Evolutionary conservation across 1,140 invertebrate genomes (phyloP).

Genomic region (Rhopalosiphum padi): DNA sequence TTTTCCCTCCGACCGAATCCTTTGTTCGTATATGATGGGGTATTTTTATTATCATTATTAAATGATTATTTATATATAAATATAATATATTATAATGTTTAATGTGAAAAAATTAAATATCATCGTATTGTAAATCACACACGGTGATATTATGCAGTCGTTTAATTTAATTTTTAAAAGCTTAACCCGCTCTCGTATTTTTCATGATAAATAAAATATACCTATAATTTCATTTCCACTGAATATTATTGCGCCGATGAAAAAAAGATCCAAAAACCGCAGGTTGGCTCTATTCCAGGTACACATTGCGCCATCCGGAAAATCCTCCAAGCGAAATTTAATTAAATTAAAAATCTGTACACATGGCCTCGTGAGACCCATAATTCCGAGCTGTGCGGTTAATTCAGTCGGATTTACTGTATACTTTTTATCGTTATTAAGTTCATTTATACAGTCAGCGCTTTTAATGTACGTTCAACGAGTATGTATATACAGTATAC

Average conservation of each 20-base stretch:
- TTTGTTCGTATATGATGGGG: neutral
- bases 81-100: constrained; percentile 4
- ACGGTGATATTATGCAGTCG: neutral
- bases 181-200: neutral
- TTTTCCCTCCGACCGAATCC: neutral
- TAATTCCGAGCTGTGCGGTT: neutral
- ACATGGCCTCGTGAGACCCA: neutral
- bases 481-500: neutral
- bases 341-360: constrained; percentile 30
- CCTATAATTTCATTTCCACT: neutral
- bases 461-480: neutral
- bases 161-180: constrained; percentile 39
- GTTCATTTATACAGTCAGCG: neutral
- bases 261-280: constrained; percentile 5
- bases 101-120: constrained; percentile 32
- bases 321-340: neutral
- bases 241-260: neutral
- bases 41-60: constrained; percentile 34
- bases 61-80: neutral
- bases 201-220: neutral
- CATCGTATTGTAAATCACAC: constrained; percentile 32
- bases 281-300: constrained; percentile 14
- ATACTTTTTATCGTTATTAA: neutral
- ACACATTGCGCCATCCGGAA: neutral
- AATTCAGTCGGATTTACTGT: neutral